A percentile compares a stretch with the other conserved stretches of the same genome.
Conservation (phyloP, 2,113 vertebrate genomes). For the Oryctolagus cuniculus region DNA sequence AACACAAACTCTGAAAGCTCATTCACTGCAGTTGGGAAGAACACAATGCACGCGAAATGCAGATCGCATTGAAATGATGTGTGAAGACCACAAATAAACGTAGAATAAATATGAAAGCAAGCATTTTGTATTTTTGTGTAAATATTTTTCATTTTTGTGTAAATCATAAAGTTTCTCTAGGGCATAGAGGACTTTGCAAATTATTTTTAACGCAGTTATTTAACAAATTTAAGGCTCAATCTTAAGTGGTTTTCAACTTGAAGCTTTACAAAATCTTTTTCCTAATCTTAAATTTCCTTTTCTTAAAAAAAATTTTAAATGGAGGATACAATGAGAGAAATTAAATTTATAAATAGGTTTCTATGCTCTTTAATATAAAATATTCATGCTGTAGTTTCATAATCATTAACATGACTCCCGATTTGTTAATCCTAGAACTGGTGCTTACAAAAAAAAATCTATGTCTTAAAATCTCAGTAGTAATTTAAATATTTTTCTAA, state of each 20-base stretch:
- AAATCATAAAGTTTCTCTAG: neutral
- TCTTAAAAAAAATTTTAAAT: slow-evolving; percentile 30
- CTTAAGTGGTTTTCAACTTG: slow-evolving; percentile 45
- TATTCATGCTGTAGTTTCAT: neutral
- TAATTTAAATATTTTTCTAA: neutral
- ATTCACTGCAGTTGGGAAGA: slow-evolving; percentile 15
- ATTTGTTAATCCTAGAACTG: slow-evolving; percentile 10
- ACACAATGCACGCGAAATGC: neutral
- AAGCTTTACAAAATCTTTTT: slow-evolving; percentile 61
- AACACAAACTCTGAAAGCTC: slow-evolving; percentile 18
- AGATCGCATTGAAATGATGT: slow-evolving; percentile 25
- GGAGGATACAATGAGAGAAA: slow-evolving; percentile 16
- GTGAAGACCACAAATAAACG: slow-evolving; percentile 27
- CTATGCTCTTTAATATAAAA: slow-evolving; percentile 14
- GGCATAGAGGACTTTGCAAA: neutral
- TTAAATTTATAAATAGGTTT: slow-evolving; percentile 54
- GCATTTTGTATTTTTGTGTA: neutral
- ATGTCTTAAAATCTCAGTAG: neutral
- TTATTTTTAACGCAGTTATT: neutral
- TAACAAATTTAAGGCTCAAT: neutral
- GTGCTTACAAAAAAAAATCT: slow-evolving; percentile 32
- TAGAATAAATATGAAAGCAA: neutral
- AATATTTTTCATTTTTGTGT: too few relatives aligned
- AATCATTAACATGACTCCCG: slow-evolving; percentile 44
- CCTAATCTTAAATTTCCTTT: neutral